Percentiles rank a stretch among this genome's conserved stretches.
phyloP scores from a whole-genome alignment of 2,797 vertebrate species.

The Hydrocynus forskahlii region DNA sequence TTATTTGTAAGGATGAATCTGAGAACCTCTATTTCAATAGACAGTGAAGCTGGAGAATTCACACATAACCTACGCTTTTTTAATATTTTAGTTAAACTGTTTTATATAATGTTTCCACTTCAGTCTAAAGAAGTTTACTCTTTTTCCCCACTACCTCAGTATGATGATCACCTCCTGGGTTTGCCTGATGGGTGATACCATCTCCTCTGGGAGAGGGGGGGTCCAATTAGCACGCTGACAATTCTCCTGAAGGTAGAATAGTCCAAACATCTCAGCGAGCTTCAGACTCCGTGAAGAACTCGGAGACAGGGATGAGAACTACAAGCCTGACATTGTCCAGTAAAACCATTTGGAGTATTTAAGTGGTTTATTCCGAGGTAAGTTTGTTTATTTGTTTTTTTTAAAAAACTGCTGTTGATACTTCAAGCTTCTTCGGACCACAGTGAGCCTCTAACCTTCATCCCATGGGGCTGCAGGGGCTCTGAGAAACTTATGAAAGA shows the following conservation, averaged over 20 bases:
- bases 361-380: conserved; percentile 40
- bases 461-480: no score
- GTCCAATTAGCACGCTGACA: conserved; percentile 6
- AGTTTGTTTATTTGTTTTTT: conserved; percentile 4
- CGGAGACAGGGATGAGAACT: conserved; percentile 43
- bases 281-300: not conserved
- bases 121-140: not conserved
- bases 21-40: no score
- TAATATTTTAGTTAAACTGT: no score
- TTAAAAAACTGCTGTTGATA: not conserved
- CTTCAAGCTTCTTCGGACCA: not conserved
- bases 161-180: not conserved
- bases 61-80: no score
- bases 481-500: no score
- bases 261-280: not conserved
- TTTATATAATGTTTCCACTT: no score
- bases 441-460: no score
- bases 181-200: conserved; percentile 40
- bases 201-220: conserved; percentile 17
- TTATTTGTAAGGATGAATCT: no score
- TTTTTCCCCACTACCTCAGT: no score
- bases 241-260: not conserved
- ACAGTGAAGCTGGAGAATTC: no score
- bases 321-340: not conserved
- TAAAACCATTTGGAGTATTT: conserved; percentile 32